phyloP scores from a whole-genome alignment of 2,797 vertebrate species.

The Ptychobarbus kaznakovi region DNA sequence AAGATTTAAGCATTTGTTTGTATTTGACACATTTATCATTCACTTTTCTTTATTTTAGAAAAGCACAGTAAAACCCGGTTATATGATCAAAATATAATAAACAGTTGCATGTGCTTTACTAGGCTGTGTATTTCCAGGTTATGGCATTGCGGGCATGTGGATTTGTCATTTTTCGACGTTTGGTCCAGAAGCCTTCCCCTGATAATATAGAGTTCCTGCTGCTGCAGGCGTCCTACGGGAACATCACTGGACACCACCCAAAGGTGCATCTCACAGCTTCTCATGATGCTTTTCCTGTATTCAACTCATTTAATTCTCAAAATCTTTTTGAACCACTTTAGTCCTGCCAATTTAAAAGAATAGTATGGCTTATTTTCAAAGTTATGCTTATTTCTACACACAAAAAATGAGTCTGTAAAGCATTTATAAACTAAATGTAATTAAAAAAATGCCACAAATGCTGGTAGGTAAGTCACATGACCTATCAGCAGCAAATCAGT shows the following conservation, averaged over 20 bases:
- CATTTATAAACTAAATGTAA: not conserved
- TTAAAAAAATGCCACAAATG: not conserved
- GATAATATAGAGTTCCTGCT: conserved; percentile 88
- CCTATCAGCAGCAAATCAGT: not conserved
- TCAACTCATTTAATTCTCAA: not conserved
- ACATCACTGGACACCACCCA: conserved; percentile 98
- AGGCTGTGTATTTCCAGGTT: conserved; percentile 21
- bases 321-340: not conserved
- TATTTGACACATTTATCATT: not conserved
- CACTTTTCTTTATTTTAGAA: not conserved
- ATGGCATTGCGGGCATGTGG: conserved; percentile 94
- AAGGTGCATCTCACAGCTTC: conserved; percentile 80
- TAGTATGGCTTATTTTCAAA: not conserved
- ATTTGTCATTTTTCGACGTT: conserved; percentile 90
- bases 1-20: not conserved
- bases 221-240: conserved; percentile 92
- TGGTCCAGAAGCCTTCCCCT: conserved; percentile 65
- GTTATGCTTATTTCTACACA: not conserved
- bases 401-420: not conserved
- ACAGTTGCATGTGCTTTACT: not conserved
- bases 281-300: not conserved
- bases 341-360: not conserved
- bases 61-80: not conserved
- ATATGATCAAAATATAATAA: not conserved
- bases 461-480: not conserved